Conservation (phyloP, 2,797 vertebrate species). For the Liasis olivaceus region DNA sequence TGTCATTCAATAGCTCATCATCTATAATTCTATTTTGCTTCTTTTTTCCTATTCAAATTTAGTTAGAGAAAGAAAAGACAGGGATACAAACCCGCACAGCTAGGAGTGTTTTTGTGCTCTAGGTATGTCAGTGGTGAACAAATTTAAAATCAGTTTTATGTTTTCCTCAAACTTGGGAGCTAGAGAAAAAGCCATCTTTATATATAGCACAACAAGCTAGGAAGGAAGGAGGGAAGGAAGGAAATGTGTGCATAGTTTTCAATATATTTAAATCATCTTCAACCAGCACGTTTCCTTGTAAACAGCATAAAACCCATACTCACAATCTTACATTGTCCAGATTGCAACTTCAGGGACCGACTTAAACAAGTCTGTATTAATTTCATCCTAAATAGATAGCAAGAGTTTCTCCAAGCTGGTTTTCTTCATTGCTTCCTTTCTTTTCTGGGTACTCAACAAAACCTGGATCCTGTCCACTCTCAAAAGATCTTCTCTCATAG, state of each 20-base stretch:
- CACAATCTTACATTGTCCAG: neutral
- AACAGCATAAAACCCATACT: neutral
- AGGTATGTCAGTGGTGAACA: neutral
- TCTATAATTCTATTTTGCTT: neutral
- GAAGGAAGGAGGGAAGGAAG: neutral
- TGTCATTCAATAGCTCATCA: neutral
- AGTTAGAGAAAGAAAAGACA: neutral
- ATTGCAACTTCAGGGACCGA: fast-evolving
- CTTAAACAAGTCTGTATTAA: neutral
- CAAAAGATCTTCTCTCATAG: neutral
- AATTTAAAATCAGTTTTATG: slow-evolving; percentile 24
- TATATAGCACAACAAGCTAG: neutral
- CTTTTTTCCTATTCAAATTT: neutral
- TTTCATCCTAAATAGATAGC: neutral
- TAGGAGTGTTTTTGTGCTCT: neutral
- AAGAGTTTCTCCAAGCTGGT: neutral
- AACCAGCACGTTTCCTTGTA: neutral
- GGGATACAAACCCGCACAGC: neutral
- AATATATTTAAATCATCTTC: neutral
- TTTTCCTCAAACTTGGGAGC: neutral
- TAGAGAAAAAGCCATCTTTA: slow-evolving; percentile 15
- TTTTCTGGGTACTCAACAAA: neutral
- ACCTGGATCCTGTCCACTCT: neutral
- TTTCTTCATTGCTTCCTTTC: neutral
- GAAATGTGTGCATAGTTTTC: neutral